phyloP scores from a whole-genome alignment of 2,888 invertebrate species.

The Hyposoter didymator region DNA sequence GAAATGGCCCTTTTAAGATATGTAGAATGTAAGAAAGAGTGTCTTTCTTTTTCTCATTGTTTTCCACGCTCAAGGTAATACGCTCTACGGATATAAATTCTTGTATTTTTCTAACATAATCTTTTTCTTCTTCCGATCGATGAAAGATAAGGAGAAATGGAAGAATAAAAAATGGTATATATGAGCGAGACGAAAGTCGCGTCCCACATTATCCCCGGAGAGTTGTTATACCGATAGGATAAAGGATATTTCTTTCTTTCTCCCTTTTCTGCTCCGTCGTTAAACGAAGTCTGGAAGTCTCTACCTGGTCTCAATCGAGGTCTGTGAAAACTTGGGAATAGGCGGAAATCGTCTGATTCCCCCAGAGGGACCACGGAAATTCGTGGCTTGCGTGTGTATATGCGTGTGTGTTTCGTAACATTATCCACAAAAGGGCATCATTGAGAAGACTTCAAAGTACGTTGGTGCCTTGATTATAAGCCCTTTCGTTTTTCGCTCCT shows the following conservation, averaged over 20 bases:
- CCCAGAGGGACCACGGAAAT: conserved; percentile 64
- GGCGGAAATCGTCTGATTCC: conserved; percentile 71
- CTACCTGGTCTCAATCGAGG: conserved; percentile 59
- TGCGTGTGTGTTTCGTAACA: background rate
- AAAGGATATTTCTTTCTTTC: conserved; percentile 54
- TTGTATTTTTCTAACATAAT: conserved; percentile 21
- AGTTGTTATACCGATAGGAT: conserved; percentile 66
- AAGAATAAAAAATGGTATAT: conserved; percentile 25
- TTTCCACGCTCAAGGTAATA: conserved; percentile 19
- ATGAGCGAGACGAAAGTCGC: conserved; percentile 43
- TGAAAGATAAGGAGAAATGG: conserved; percentile 53
- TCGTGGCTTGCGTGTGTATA: conserved; percentile 33
- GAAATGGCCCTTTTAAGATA: background rate
- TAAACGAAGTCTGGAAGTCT: conserved; percentile 65
- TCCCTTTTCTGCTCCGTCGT: conserved; percentile 49
- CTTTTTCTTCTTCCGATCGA: conserved; percentile 56
- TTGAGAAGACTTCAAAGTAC: conserved; percentile 13
- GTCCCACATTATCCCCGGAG: conserved; percentile 59
- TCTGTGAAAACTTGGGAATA: conserved; percentile 67
- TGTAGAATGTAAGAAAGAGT: conserved; percentile 14
- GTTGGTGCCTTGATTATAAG: background rate
- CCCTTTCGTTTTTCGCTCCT: background rate
- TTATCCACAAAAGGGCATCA: conserved; percentile 25
- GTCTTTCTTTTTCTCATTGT: conserved; percentile 39
- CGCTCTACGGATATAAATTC: conserved; percentile 13